Evolutionary conservation across 1,140 invertebrate species (phyloP).

Genomic region (Eriosoma lanigerum): DNA sequence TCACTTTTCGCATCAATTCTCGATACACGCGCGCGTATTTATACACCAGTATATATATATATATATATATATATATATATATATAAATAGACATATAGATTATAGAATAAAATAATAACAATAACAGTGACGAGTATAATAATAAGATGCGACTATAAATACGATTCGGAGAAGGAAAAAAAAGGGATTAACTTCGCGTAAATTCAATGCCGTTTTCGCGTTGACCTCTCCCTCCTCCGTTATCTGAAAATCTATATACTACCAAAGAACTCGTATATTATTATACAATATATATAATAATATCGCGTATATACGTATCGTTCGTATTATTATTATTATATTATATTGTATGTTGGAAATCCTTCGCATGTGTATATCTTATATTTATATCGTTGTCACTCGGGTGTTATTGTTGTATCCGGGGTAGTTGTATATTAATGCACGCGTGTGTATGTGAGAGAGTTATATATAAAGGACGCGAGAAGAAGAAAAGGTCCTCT

Average conservation of each 20-base stretch:
- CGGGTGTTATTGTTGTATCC: conserved; percentile 31
- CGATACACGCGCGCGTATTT: conserved; percentile 8
- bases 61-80: no score
- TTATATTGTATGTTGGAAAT: conserved; percentile 3
- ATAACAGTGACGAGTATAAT: neutral
- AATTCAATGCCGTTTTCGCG: conserved; percentile 21
- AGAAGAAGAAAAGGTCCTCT: neutral
- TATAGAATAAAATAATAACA: neutral
- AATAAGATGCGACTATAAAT: no score
- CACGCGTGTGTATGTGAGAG: neutral
- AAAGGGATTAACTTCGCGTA: conserved; percentile 40
- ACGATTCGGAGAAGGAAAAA: neutral
- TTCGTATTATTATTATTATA: conserved; percentile 26
- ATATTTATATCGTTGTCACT: neutral
- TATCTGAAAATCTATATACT: neutral
- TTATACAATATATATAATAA: neutral
- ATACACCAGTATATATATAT: no score
- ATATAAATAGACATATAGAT: neutral
- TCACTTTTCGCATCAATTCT: conserved; percentile 46
- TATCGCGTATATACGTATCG: neutral
- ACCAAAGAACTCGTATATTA: conserved; percentile 20
- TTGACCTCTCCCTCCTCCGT: neutral
- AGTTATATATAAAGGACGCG: neutral
- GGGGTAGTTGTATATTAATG: neutral
- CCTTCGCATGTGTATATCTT: neutral